These are phyloP conservation scores for Peromyscus californicus DNA, from an alignment of 2,113 vertebrate species.

Conservation along the genomic window DNA sequence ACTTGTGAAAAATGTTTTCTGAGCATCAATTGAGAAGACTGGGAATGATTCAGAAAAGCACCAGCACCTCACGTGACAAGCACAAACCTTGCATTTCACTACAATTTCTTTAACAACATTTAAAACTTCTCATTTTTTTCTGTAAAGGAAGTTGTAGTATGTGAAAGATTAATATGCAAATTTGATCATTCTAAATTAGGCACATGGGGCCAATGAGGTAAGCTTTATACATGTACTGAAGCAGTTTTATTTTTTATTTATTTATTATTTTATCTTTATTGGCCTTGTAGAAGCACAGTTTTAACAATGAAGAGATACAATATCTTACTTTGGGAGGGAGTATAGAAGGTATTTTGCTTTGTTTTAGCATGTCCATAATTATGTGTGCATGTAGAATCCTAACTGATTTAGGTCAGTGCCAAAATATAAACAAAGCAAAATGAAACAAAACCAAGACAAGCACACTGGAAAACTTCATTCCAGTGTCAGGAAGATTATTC, in stretches of 20 bases:
- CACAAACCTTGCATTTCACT: not conserved
- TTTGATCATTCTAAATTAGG: not conserved
- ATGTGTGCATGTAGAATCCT: not conserved
- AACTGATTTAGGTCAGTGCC: not conserved
- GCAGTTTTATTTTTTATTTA: too few species aligned
- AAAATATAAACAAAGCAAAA: not conserved
- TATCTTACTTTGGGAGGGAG: not conserved
- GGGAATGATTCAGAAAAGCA: not conserved
- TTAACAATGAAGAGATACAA: not conserved
- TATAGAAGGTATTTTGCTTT: not conserved
- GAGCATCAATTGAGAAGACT: not conserved
- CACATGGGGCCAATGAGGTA: not conserved
- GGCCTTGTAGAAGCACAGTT: not conserved
- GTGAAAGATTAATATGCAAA: not conserved
- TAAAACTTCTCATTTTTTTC: not conserved
- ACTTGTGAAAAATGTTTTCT: not conserved
- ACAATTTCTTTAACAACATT: slow-evolving; percentile 35
- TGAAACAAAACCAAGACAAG: not conserved
- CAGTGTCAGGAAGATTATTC: not conserved
- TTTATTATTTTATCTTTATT: too few species aligned
- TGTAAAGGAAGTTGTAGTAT: not conserved
- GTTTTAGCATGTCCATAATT: not conserved
- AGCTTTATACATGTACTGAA: not conserved
- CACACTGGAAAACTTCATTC: not conserved
- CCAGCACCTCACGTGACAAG: not conserved